Conservation (phyloP, 2,113 vertebrate genomes). For the Nibea coibor region DNA sequence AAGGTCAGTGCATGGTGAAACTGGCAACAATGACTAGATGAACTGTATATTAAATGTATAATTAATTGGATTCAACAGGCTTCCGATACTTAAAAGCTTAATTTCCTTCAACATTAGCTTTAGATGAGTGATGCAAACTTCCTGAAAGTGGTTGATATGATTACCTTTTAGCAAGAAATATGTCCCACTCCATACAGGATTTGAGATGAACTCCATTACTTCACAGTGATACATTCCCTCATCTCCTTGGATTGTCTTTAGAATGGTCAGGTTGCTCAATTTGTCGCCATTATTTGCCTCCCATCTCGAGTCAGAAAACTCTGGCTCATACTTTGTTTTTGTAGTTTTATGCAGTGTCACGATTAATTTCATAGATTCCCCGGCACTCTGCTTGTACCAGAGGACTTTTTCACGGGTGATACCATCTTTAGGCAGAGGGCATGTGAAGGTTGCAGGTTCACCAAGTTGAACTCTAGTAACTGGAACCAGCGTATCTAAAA, state of each 20-base stretch:
- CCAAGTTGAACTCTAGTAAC: not conserved
- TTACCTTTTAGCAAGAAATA: not conserved
- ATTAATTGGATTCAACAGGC: too few relatives aligned
- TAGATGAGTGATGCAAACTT: too few relatives aligned
- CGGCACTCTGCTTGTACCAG: not conserved
- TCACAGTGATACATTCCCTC: slow-evolving; percentile 61
- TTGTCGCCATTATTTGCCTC: fast-evolving
- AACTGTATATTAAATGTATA: too few relatives aligned
- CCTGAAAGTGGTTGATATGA: not conserved
- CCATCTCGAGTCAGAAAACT: not conserved
- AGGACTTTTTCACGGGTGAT: fast-evolving
- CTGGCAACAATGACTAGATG: not conserved
- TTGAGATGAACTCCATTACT: not conserved
- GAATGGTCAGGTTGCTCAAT: not conserved
- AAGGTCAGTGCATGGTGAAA: not conserved
- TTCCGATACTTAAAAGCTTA: too few relatives aligned
- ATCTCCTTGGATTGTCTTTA: not conserved
- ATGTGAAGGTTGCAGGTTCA: not conserved
- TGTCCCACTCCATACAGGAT: not conserved
- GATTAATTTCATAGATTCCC: not conserved
- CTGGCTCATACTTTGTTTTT: not conserved
- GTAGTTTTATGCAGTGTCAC: fast-evolving
- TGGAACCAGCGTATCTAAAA: not conserved
- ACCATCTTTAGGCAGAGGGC: not conserved
- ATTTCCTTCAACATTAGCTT: too few relatives aligned